These are phyloP conservation scores for Ianthella basta DNA, from an alignment of 37 sponge, comb jelly and placozoan species.

Conservation along the genomic window DNA sequence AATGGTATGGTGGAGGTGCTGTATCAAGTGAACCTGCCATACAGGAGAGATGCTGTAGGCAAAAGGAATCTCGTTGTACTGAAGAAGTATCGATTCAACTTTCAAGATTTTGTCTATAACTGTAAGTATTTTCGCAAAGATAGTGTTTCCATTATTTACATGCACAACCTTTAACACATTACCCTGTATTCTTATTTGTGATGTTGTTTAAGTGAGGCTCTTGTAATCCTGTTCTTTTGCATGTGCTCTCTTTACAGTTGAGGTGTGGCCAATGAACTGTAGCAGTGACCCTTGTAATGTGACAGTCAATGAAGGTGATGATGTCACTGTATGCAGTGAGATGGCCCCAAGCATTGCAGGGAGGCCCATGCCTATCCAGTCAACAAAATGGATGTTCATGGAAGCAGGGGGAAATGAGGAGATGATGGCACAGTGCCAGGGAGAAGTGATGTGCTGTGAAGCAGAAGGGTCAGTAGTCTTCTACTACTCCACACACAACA, in stretches of 20 bases:
- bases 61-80: neutral
- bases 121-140: no score
- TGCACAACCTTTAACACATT: no score
- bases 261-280: neutral
- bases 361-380: neutral
- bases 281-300: neutral
- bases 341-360: neutral
- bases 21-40: conserved; percentile 5
- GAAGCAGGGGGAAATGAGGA: neutral
- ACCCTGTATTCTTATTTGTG: no score
- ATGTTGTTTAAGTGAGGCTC: no score
- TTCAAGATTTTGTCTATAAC: neutral
- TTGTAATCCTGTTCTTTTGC: no score
- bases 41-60: neutral
- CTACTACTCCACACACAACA: no score
- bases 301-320: neutral
- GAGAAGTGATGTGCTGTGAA: neutral
- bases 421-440: neutral
- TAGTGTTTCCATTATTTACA: no score
- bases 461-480: no score
- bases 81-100: neutral
- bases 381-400: neutral
- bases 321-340: neutral
- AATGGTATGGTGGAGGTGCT: neutral
- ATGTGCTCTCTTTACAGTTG: neutral